Base-by-base conservation (phyloP, 23 tunicate genomes). In the Trididemnum clinides region DNA sequence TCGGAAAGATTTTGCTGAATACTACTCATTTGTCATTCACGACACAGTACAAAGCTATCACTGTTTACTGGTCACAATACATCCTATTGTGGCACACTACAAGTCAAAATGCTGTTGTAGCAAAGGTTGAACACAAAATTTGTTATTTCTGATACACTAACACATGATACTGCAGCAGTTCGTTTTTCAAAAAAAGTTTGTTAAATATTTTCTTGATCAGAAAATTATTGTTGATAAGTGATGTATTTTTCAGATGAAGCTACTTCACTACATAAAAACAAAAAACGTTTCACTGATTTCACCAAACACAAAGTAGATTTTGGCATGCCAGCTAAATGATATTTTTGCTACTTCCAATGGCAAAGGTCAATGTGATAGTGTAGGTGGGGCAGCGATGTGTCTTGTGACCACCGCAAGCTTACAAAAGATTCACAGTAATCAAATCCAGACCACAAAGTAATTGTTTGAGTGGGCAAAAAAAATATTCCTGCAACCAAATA, bases 71-170 rank as follows among this genome's bases (percentile, higher is more conserved):
- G 66, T 28, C 21, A 59, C 66, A 59, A 59, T 59, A 10, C 66
- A 59, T 59, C 66, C 66, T 19, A 19, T 59, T 59, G 66, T 59
- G 3, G 25, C 66, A n/a, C 22, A 59, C 25, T 59, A 59, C 66
- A 59, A n/a, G 3, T 10, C 66, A n/a, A 4, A 59, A 10, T n/a
- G 25, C 23, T 19, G 23, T 19, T 12, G 66, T 59, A 7, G 12
- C 54, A 44, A 44, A 44, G 15, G 15, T 44, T 44, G 54, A 44
- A 15, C 54, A 44, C 54, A 44, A 7, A 10, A 44, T 7, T 59
- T 59, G 66, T n/a, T 59, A 59, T 59, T 59, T 59, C 66, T 59
- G 66, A 59, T 28, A 59, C 66, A 25, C 66, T 59, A 28, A 59
- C 66, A 25, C 66, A 59, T 10, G 66, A 59, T 59, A 59, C 66